Evolutionary conservation across 2,113 vertebrate species (phyloP).

Genomic region (Vulpes vulpes): DNA sequence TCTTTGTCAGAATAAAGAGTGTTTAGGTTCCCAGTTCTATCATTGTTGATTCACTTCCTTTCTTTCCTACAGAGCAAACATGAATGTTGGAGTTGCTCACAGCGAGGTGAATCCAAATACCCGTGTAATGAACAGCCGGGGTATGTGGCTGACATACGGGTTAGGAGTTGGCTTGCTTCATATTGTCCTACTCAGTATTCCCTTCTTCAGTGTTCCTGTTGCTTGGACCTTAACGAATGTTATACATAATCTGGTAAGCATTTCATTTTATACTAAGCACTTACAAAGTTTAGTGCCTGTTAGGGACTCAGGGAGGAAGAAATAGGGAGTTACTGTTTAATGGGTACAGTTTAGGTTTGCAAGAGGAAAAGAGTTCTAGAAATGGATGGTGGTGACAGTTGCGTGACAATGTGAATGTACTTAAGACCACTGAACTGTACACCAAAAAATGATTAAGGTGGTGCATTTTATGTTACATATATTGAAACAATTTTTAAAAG

Average conservation of each 20-base stretch:
- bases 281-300: neutral
- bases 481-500: constrained; percentile 33
- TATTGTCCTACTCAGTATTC: constrained; percentile 98
- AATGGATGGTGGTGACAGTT: neutral
- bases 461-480: neutral
- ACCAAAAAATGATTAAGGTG: neutral
- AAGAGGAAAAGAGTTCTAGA: constrained; percentile 28
- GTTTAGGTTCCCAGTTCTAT: neutral
- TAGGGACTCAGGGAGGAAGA: neutral
- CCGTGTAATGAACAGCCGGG: constrained; percentile 98
- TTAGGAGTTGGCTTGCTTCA: constrained; percentile 97
- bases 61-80: constrained; percentile 87
- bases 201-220: constrained; percentile 97
- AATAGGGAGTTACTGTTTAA: neutral
- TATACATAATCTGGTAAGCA: constrained; percentile 98
- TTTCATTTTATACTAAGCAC: neutral
- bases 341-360: neutral
- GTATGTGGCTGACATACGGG: constrained; percentile 98
- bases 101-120: constrained; percentile 99
- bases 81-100: constrained; percentile 99
- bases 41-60: constrained; percentile 64
- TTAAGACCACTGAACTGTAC: neutral
- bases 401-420: neutral
- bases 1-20: constrained; percentile 20
- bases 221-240: constrained; percentile 99